Conservation (phyloP, 2,113 vertebrate species). For the Ictalurus punctatus region DNA sequence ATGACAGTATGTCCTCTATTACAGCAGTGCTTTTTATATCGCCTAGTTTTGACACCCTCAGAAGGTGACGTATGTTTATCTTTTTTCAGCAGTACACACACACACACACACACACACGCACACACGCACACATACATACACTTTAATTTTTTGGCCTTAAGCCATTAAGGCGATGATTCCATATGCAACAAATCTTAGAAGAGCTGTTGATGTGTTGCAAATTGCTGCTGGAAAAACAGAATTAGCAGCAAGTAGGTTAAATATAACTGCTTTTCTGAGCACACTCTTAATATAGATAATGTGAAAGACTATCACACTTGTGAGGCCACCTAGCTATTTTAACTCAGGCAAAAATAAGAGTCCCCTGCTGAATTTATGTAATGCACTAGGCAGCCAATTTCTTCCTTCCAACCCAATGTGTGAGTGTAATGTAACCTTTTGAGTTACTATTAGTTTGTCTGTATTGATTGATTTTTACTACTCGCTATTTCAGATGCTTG, state of each 20-base stretch:
- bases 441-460: conserved; percentile 12
- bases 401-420: background rate
- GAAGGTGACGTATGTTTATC: conserved; percentile 20
- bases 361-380: conserved; percentile 64
- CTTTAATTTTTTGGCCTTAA: conserved; percentile 12
- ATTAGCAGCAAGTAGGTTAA: conserved; percentile 71
- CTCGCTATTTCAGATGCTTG: conserved; percentile 9
- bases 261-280: conserved; percentile 75
- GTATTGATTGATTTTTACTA: conserved; percentile 20
- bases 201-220: conserved; percentile 57
- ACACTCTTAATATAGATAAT: conserved; percentile 53
- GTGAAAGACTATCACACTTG: conserved; percentile 71
- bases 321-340: conserved; percentile 68
- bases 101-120: background rate
- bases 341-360: conserved; percentile 70
- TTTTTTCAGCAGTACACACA: conserved; percentile 9
- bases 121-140: background rate
- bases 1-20: background rate
- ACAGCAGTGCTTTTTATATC: conserved; percentile 23
- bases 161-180: conserved; percentile 32
- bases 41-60: conserved; percentile 21
- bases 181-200: conserved; percentile 53
- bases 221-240: conserved; percentile 58
- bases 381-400: conserved; percentile 56
- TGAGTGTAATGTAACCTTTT: conserved; percentile 16